Base-by-base conservation (phyloP, 2,888 invertebrate genomes). In the Erebia aethiops region DNA sequence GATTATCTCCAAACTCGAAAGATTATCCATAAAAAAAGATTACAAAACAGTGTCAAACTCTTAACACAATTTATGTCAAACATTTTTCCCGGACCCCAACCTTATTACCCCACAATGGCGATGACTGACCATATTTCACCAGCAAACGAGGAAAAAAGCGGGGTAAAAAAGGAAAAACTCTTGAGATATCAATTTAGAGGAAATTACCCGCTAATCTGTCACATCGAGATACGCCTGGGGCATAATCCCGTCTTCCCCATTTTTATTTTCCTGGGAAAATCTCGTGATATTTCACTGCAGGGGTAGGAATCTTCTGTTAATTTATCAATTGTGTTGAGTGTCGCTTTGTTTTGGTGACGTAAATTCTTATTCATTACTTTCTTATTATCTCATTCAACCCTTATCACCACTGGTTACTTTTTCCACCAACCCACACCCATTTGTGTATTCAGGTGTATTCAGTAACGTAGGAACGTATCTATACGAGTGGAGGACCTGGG, bases 171-270 rank as follows among this genome's bases (percentile, higher is more conserved):
- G 79, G 77, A 80, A 83, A 85, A 84, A 81, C 88, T 84, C 88
- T 88, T 84, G 88, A 90, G 91, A 92, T 92, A 93, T 92, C 92
- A 91, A 93, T 92, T 93, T 92, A 83, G 87, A 79, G 81, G 87
- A 89, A 90, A 92, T 93, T 92, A 92, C 91, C 81, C 84, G 84
- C 85, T 92, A 92, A 92, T 92, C 92, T 92, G 92, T 92, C 92
- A 92, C 92, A 91, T 90, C 85, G 84, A 87, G 83, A 84, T 84
- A 82, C 86, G 87, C 90, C 84, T 77, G 86, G 82, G 87, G 89
- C 84, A 79, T 86, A 86, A 89, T 88, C 84, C 81, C 82, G 84
- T 85, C 86, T 87, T 88, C 89, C 90, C 86, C 83, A 81, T 85
- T 85, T 86, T 83, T 84, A 80, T 81, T 83, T 82, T 77, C 76